Evolutionary conservation across 2,113 vertebrate species (phyloP).

Genomic region (Columba janthina): DNA sequence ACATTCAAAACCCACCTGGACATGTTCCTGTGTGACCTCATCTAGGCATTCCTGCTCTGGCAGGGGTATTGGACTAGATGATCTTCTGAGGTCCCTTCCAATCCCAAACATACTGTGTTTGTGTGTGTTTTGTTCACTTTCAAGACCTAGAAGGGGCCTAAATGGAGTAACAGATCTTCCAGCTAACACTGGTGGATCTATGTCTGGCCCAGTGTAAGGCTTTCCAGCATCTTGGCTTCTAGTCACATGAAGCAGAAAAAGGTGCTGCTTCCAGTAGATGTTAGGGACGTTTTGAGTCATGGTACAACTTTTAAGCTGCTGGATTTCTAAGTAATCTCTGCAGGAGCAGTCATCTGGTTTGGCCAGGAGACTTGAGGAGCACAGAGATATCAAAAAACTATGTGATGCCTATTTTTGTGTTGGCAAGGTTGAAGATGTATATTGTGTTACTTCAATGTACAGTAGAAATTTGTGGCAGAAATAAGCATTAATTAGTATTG

Average conservation of each 20-base stretch:
- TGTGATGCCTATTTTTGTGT: not conserved
- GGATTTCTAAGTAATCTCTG: not conserved
- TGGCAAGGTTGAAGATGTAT: not conserved
- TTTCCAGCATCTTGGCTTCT: not conserved
- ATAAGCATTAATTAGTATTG: not conserved
- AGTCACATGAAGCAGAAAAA: not conserved
- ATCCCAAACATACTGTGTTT: not conserved
- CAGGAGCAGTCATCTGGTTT: not conserved
- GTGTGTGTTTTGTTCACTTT: not conserved
- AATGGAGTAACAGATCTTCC: not conserved
- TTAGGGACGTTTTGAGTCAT: not conserved
- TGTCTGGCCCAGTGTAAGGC: not conserved
- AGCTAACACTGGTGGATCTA: not conserved
- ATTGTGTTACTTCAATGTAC: not conserved
- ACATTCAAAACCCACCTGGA: too few relatives aligned
- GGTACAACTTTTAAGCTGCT: not conserved
- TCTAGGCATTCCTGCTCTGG: too few relatives aligned
- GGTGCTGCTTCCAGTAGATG: not conserved
- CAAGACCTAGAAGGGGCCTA: not conserved
- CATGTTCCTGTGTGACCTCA: too few relatives aligned
- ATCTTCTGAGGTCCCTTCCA: too few relatives aligned
- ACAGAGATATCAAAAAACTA: not conserved
- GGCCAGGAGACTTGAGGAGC: not conserved
- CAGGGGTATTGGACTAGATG: too few relatives aligned
- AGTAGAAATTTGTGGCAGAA: not conserved